Evolutionary conservation across 1,140 invertebrate genomes (phyloP).

Genomic region (Eupristina koningsbergeri): DNA sequence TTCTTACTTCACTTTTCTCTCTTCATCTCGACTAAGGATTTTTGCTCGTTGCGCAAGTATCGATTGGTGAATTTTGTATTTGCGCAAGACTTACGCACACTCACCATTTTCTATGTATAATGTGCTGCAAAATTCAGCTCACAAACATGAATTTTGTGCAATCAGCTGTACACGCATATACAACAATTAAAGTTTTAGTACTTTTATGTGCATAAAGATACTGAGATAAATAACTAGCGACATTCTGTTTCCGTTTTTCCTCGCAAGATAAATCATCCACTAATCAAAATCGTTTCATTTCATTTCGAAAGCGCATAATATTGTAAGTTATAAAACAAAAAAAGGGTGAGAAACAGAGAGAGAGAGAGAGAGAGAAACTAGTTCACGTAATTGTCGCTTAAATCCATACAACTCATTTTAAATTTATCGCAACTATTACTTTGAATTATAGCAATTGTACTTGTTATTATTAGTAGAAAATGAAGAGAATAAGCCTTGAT

Average conservation of each 20-base stretch:
- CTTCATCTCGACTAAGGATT: conserved; percentile 28
- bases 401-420: neutral
- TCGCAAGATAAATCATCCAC: neutral
- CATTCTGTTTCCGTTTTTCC: neutral
- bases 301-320: conserved; percentile 27
- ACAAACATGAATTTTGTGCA: conserved; percentile 21
- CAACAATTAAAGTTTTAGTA: conserved; percentile 29
- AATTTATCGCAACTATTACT: neutral
- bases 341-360: too few relatives aligned
- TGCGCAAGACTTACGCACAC: conserved; percentile 18
- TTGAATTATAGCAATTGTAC: neutral
- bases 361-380: too few relatives aligned
- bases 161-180: neutral
- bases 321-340: neutral
- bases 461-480: neutral
- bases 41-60: conserved; percentile 16
- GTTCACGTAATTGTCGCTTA: conserved; percentile 6
- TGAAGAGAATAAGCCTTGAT: neutral
- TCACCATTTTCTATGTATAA: conserved; percentile 6
- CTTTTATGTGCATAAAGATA: neutral
- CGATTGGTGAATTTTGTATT: conserved; percentile 32
- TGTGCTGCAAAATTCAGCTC: conserved; percentile 16
- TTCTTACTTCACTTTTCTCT: conserved; percentile 21
- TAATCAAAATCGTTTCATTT: conserved; percentile 5
- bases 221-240: neutral